Conservation (phyloP, 2,113 vertebrate species). For the Chaetorhynchus papuensis region DNA sequence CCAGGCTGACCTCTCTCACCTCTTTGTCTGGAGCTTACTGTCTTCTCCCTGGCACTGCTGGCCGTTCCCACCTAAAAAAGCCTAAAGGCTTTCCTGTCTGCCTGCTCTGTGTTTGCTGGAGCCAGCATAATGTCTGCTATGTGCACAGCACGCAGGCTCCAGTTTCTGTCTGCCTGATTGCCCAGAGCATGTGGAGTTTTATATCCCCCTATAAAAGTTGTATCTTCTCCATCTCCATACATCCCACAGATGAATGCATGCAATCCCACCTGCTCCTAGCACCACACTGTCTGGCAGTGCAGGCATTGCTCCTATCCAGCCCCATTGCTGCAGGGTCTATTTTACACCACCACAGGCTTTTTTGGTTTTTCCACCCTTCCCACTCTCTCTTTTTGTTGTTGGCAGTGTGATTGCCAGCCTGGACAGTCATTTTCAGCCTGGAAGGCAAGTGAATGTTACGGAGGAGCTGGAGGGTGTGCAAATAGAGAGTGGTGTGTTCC, state of each 20-base stretch:
- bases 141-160: rapidly evolving
- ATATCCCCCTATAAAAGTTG: background rate
- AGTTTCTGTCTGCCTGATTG: background rate
- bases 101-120: background rate
- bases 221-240: rapidly evolving
- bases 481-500: rapidly evolving
- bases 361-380: rapidly evolving
- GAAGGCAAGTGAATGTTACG: background rate
- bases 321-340: background rate
- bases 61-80: background rate
- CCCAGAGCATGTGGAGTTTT: background rate
- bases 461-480: background rate
- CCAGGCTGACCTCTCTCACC: background rate
- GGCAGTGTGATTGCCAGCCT: background rate
- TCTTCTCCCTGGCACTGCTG: background rate
- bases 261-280: background rate
- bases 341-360: background rate
- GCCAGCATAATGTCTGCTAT: rapidly evolving
- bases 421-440: background rate
- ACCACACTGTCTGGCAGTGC: background rate
- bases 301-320: background rate
- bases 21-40: background rate
- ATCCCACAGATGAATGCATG: rapidly evolving
- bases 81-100: background rate
- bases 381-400: background rate